These are phyloP conservation scores for Lasioglossum baleicum DNA, from an alignment of 1,140 invertebrate genomes.

Conservation along the genomic window DNA sequence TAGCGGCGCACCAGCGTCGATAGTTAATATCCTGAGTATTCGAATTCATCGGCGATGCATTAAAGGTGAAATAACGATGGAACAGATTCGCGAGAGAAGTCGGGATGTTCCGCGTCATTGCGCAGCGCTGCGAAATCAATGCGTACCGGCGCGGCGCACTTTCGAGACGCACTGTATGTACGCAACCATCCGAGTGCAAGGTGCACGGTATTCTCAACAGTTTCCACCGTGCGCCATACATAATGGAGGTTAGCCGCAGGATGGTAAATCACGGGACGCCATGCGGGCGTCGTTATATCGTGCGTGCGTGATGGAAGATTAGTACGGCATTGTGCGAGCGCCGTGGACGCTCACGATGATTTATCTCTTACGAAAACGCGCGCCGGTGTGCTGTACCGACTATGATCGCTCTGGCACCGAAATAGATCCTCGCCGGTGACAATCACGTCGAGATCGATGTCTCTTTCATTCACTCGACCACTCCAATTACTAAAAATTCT, in stretches of 20 bases:
- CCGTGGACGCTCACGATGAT: conserved; percentile 75
- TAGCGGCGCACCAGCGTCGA: neutral
- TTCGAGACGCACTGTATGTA: conserved; percentile 52
- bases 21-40: neutral
- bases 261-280: conserved; percentile 79
- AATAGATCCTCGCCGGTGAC: conserved; percentile 57
- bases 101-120: conserved; percentile 29
- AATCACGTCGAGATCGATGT: conserved; percentile 10
- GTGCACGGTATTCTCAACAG: conserved; percentile 76
- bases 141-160: conserved; percentile 32
- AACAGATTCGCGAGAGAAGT: conserved; percentile 21
- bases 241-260: conserved; percentile 79
- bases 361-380: conserved; percentile 76
- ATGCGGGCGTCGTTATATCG: conserved; percentile 79
- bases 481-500: no score
- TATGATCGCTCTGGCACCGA: conserved; percentile 42
- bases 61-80: conserved; percentile 13
- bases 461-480: neutral
- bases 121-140: conserved; percentile 47
- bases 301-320: conserved; percentile 79
- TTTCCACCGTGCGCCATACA: conserved; percentile 77
- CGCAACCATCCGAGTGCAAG: conserved; percentile 70
- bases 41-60: neutral
- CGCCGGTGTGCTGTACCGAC: conserved; percentile 47
- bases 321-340: conserved; percentile 78